Evolutionary conservation across 1,140 invertebrate species (phyloP), one percentile per base, ranked within the genome.

Genomic region (Acromyrmex echinatior): DNA sequence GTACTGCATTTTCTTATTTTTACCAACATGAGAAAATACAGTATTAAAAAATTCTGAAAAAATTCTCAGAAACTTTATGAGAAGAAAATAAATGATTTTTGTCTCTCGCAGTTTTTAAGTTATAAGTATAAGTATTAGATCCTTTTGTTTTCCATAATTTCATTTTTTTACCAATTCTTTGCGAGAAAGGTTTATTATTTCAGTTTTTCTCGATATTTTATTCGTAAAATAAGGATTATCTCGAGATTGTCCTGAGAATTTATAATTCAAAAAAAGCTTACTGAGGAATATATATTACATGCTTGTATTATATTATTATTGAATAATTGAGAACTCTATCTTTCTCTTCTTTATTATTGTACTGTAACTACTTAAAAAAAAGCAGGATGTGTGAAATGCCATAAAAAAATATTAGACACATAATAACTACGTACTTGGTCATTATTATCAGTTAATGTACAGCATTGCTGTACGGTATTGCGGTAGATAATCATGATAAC

Each of bases 401-500:
- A 49, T 28, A 25, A 18, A 73, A 25, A 73, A 53, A 74, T 51
- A 10, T 21, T 12, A 39, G n/a, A 28, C 35, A 1, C 10, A 25
- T 45, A 45, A 45, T 45, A 45, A 45, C 25, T 45, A 62, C 18
- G 14, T 45, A n/a, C 58, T 63, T 28, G 21, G 10, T 45, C 74
- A 39, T 21, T 16, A 31, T 21, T 53, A 49, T 63, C 39, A 16
- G 16, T 78, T 62, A 49, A 45, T 35, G 35, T 45, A 49, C 21
- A 51, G 21, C 1, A 18, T 66, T 66, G 18, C 18, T 35, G 31
- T n/a, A 35, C 65, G n/a, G n/a, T 9, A 58, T 10, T 18, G 76
- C 35, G 35, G 28, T 62, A 39, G 12, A 39, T 68, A 28, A 39
- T 49, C 49, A 62, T 63, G 76, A 78, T 63, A 63, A 18, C 65